Evolutionary conservation across 1,140 invertebrate species (phyloP), one percentile per base, ranked within the genome.

Genomic region (Drosophila athabasca): DNA sequence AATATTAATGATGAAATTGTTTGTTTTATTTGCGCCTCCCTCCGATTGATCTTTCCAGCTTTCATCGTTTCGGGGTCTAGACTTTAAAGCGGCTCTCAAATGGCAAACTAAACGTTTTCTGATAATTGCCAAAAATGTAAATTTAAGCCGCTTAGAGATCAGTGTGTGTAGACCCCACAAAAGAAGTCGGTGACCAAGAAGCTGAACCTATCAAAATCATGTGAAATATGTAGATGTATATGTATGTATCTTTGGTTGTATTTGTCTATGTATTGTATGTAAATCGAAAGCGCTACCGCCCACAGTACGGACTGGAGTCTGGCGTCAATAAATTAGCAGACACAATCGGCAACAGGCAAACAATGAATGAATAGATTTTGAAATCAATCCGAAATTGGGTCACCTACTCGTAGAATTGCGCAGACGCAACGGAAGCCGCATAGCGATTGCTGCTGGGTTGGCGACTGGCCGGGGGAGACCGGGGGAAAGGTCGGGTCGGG

Each of bases 391-490:
- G 45, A 79, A 87, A 72, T 64, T 76, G 49, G 83, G 83, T 87
- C 83, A 87, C 44, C 31, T 31, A 39, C 35, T 39, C 35, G 35
- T 51, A 88, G 83, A 87, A 88, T 87, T 88, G 81, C 81, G 68
- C 68, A 80, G 81, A 83, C 75, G 75, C 70, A 66, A 62, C 64
- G 62, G 66, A 69, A 69, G 64, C 58, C 43, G 44, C 54, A n/a
- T 26, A 13, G 11, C 74, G 61, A 78, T 55, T 6, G 61, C 9
- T 29, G 13, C 43, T 26, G 46, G 19, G 17, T 55, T 1, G n/a
- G n/a, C 7, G 6, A 52, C 35, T 39, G 35, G 15, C 8, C n/a
- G n/a, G n/a, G n/a, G n/a, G n/a, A n/a, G n/a, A n/a, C n/a, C n/a
- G n/a, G 17, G 1, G 8, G n/a, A n/a, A 35, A 44, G 53, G 5